Evolutionary conservation across 2,113 vertebrate genomes (phyloP).

Genomic region (Tetrao urogallus): DNA sequence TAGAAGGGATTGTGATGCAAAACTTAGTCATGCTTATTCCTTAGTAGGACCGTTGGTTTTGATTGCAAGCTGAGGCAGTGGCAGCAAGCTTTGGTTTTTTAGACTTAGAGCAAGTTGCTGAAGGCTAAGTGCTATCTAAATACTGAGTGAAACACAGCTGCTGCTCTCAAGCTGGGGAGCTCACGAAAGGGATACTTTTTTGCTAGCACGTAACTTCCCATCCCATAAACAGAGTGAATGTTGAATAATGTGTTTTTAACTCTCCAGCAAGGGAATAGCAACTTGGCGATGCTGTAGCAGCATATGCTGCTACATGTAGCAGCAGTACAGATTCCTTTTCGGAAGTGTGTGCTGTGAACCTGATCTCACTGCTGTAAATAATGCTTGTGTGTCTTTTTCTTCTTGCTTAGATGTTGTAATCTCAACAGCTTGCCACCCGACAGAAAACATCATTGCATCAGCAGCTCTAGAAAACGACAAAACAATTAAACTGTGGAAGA

Average conservation of each 20-base stretch:
- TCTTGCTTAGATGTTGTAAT: slow-evolving; percentile 91
- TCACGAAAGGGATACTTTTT: background rate
- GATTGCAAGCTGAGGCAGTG: background rate
- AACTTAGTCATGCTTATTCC: rapidly evolving
- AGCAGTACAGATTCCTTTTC: background rate
- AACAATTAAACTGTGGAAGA: slow-evolving; percentile 99
- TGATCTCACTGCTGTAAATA: background rate
- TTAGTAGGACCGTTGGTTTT: background rate
- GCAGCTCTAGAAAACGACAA: slow-evolving; percentile 99
- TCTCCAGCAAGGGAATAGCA: background rate
- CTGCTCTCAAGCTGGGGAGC: background rate
- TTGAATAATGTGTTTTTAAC: background rate
- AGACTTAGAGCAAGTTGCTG: background rate
- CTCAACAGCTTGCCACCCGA: slow-evolving; percentile 97
- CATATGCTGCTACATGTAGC: background rate
- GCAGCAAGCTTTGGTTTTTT: background rate
- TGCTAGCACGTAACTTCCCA: background rate
- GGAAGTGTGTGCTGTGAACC: background rate
- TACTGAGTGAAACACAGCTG: rapidly evolving
- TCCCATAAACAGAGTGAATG: background rate
- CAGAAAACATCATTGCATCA: slow-evolving; percentile 98
- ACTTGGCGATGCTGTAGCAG: background rate
- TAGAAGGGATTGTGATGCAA: background rate
- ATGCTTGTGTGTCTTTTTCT: background rate
- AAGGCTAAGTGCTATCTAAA: background rate